Evolutionary conservation across 2,888 invertebrate genomes (phyloP).

Genomic region (Stramonita haemastoma): DNA sequence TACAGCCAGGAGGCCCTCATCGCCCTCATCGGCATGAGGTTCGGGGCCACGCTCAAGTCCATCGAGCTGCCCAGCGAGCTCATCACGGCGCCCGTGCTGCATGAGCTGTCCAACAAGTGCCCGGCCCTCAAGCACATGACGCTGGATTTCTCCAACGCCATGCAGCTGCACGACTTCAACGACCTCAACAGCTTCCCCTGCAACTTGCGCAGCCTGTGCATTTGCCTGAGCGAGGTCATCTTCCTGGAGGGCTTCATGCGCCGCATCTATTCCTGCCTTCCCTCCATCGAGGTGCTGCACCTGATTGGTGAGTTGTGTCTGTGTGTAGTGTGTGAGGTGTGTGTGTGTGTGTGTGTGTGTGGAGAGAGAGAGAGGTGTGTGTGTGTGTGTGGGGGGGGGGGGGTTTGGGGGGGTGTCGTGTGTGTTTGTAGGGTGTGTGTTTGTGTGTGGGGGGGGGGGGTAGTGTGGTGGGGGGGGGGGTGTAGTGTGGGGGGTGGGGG

Average conservation of each 20-base stretch:
- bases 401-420: too few relatives aligned
- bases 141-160: slow-evolving; percentile 97
- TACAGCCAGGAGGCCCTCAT: slow-evolving; percentile 89
- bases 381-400: too few relatives aligned
- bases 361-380: background rate
- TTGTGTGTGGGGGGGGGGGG: background rate
- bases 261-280: slow-evolving; percentile 99
- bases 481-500: background rate
- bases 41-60: slow-evolving; percentile 72
- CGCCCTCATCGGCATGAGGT: slow-evolving; percentile 85
- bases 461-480: background rate
- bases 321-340: background rate
- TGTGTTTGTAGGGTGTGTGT: too few relatives aligned
- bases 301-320: slow-evolving; percentile 86
- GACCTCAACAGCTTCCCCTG: slow-evolving; percentile 99
- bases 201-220: slow-evolving; percentile 94
- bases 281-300: slow-evolving; percentile 97
- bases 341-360: background rate
- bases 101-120: slow-evolving; percentile 93
- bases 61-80: slow-evolving; percentile 90
- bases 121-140: slow-evolving; percentile 82
- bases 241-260: slow-evolving; percentile 99
- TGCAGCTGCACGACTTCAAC: slow-evolving; percentile 95
- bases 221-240: slow-evolving; percentile 98
- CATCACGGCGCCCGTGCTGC: slow-evolving; percentile 96